phyloP scores from a whole-genome alignment of 1,140 invertebrate genomes.

The Brachystomella parvula region DNA sequence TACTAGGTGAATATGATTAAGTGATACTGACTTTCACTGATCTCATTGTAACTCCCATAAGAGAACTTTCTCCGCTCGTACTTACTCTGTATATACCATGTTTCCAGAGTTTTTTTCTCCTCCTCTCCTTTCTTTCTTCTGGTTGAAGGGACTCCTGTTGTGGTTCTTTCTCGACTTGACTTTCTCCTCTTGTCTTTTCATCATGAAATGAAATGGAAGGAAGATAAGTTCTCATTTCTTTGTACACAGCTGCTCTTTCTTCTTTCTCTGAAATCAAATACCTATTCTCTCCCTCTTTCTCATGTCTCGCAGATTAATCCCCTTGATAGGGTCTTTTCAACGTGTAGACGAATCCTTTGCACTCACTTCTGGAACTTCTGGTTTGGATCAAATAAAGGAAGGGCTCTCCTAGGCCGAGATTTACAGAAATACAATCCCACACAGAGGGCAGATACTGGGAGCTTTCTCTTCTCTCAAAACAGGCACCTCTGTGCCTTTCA shows the following conservation, averaged over 20 bases:
- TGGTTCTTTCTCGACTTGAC: too few relatives aligned
- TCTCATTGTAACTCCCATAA: too few relatives aligned
- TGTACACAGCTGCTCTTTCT: background rate
- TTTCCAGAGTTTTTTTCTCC: background rate
- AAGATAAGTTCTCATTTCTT: background rate
- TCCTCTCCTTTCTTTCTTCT: background rate
- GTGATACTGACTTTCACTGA: too few relatives aligned
- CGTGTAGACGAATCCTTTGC: background rate
- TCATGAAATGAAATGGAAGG: background rate
- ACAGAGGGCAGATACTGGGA: background rate
- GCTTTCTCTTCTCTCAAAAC: background rate
- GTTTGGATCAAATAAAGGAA: too few relatives aligned
- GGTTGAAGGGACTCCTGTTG: background rate
- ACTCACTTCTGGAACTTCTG: too few relatives aligned
- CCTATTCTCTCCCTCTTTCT: background rate
- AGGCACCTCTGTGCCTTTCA: background rate
- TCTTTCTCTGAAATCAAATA: slow-evolving; percentile 4
- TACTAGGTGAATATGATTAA: too few relatives aligned
- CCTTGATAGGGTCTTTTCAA: background rate
- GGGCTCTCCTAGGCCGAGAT: background rate
- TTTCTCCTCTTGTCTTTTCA: background rate
- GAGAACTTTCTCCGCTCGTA: too few relatives aligned
- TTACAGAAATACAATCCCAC: background rate
- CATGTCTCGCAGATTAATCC: background rate
- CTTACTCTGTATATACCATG: background rate